Evolutionary conservation across 1,140 invertebrate species (phyloP).

Genomic region (Spodoptera frugiperda): DNA sequence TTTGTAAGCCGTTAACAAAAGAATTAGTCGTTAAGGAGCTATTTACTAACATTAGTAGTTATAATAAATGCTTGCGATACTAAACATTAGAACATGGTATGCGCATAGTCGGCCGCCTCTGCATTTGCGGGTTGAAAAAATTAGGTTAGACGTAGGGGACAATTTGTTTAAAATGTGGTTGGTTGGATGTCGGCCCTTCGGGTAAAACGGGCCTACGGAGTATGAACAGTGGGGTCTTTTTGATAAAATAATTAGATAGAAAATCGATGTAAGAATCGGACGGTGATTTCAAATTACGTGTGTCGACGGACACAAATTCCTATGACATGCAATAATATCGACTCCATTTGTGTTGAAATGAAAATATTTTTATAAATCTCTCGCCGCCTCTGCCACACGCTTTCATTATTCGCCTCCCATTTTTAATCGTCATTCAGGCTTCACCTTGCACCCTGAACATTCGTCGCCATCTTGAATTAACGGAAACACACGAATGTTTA

Average conservation of each 20-base stretch:
- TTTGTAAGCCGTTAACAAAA: conserved; percentile 34
- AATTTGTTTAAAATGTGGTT: not conserved
- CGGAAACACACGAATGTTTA: conserved; percentile 8
- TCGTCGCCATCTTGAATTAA: conserved; percentile 12
- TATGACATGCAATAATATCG: too few relatives aligned
- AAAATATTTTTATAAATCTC: conserved; percentile 8
- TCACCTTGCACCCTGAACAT: conserved; percentile 11
- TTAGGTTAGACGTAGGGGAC: conserved; percentile 8
- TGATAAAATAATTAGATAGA: not conserved
- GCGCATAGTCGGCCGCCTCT: not conserved
- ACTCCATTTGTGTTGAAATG: too few relatives aligned
- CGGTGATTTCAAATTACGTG: too few relatives aligned
- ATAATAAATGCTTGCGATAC: conserved; percentile 26
- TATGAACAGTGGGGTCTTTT: not conserved
- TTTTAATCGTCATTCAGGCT: conserved; percentile 30
- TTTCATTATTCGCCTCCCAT: conserved; percentile 2
- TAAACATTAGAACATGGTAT: conserved; percentile 5
- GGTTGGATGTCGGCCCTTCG: not conserved
- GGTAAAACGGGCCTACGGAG: not conserved
- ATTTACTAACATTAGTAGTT: conserved; percentile 33
- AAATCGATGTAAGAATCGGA: not conserved
- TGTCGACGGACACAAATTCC: too few relatives aligned
- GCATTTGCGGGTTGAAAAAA: not conserved
- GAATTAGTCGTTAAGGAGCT: conserved; percentile 38
- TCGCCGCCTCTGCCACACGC: conserved; percentile 1